phyloP scores from a whole-genome alignment of 2,113 vertebrate genomes.

The Paracanthobrama guichenoti region DNA sequence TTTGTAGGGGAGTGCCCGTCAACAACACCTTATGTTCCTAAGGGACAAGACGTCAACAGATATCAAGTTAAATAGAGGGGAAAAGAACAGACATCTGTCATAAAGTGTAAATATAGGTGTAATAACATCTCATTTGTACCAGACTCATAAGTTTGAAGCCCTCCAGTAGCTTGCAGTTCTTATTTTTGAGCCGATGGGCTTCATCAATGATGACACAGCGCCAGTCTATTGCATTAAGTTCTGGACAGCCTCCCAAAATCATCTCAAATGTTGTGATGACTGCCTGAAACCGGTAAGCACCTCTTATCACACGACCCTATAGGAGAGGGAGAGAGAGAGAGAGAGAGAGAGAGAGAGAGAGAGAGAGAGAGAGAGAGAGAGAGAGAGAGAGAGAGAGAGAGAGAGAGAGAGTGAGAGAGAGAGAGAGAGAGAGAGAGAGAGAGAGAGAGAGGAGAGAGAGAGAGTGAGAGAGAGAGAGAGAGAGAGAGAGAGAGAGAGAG shows the following conservation, averaged over 20 bases:
- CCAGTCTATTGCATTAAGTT: constrained; percentile 97
- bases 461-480: not conserved
- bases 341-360: not conserved
- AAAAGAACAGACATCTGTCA: not conserved
- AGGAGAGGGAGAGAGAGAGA: not conserved
- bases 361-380: not conserved
- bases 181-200: constrained; percentile 97
- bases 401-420: not conserved
- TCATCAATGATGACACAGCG: constrained; percentile 97
- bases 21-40: constrained; percentile 97
- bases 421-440: not conserved
- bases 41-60: constrained; percentile 26
- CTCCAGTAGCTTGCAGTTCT: constrained; percentile 98
- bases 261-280: constrained; percentile 99
- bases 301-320: constrained; percentile 86
- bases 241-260: constrained; percentile 96
- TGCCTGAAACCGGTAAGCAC: constrained; percentile 93
- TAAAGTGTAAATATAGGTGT: not conserved
- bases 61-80: not conserved
- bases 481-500: not conserved
- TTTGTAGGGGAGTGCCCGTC: constrained; percentile 96
- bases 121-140: constrained; percentile 66
- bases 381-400: not conserved
- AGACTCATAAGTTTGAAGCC: constrained; percentile 97
- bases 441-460: not conserved